Percentiles rank a stretch among this genome's conserved stretches.
Conservation (phyloP, 2,113 vertebrate species). For the Gymnogyps californianus region DNA sequence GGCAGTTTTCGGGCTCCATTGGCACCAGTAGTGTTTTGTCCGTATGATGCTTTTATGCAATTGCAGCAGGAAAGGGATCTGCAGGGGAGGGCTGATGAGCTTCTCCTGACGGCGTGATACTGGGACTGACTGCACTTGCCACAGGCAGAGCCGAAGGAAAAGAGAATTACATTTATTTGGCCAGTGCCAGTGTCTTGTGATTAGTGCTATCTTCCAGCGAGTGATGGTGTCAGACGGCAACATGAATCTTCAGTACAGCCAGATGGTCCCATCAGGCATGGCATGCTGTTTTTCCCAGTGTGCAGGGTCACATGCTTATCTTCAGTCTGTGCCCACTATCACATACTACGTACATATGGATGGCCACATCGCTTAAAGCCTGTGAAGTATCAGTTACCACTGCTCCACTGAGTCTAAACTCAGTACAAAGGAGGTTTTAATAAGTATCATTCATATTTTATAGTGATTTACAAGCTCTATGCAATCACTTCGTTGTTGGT, state of each 20-base stretch:
- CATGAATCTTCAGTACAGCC: not conserved
- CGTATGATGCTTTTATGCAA: not conserved
- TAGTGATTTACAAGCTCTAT: not conserved
- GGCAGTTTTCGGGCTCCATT: accelerated
- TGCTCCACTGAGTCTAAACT: not conserved
- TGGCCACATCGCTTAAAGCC: not conserved
- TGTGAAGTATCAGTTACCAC: not conserved
- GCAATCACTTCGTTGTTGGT: not conserved
- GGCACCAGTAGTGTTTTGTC: not conserved
- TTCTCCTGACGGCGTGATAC: accelerated
- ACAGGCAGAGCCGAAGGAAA: not conserved
- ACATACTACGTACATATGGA: not conserved
- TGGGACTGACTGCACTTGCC: accelerated
- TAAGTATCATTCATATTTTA: not conserved
- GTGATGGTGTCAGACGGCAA: not conserved
- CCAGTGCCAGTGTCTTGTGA: not conserved
- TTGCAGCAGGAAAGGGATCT: not conserved
- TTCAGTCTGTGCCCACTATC: not conserved
- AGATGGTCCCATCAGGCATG: not conserved
- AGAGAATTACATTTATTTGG: not conserved
- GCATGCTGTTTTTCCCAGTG: not conserved
- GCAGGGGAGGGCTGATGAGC: not conserved
- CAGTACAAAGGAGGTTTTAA: not conserved
- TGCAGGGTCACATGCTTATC: not conserved
- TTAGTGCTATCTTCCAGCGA: not conserved